These are phyloP conservation scores for Chascanopsetta lugubris DNA, from an alignment of 2,113 vertebrate species.

Conservation along the genomic window DNA sequence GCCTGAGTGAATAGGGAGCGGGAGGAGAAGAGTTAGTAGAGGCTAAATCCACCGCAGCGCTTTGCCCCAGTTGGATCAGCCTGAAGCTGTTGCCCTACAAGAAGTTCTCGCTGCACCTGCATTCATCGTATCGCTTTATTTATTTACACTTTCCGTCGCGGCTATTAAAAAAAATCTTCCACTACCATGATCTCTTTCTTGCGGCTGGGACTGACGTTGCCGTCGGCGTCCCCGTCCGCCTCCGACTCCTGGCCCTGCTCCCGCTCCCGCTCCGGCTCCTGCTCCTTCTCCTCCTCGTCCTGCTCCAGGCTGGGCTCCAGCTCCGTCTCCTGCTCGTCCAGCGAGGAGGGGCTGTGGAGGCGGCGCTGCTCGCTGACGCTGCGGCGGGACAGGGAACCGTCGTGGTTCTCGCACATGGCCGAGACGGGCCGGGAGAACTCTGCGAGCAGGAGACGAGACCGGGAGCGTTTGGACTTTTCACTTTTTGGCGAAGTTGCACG, in stretches of 20 bases:
- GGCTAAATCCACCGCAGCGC: conserved; percentile 39
- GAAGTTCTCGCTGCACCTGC: conserved; percentile 17
- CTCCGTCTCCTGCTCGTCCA: conserved; percentile 76
- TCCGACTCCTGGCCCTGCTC: conserved; percentile 74
- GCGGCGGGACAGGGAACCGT: conserved; percentile 77
- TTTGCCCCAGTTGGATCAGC: conserved; percentile 23
- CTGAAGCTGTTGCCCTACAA: conserved; percentile 7
- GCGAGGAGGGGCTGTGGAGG: conserved; percentile 70
- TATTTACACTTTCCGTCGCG: too few species aligned
- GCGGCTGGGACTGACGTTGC: conserved; percentile 87
- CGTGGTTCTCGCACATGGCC: conserved; percentile 89
- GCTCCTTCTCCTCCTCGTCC: conserved; percentile 75
- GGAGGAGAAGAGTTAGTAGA: conserved; percentile 55
- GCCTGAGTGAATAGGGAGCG: conserved; percentile 43
- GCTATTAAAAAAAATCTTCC: too few species aligned
- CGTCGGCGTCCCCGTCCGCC: conserved; percentile 18
- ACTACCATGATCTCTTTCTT: conserved; percentile 95
- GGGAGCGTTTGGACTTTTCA: not conserved
- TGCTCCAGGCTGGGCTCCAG: conserved; percentile 78
- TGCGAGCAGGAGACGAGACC: conserved; percentile 54
- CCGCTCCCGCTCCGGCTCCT: conserved; percentile 77
- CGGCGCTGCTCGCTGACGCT: conserved; percentile 68
- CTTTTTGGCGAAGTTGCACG: too few species aligned
- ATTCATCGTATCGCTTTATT: too few species aligned
- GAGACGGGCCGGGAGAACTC: conserved; percentile 93